phyloP scores from a whole-genome alignment of 53 echinoderm and acorn worm species.

The Apostichopus leukothele region DNA sequence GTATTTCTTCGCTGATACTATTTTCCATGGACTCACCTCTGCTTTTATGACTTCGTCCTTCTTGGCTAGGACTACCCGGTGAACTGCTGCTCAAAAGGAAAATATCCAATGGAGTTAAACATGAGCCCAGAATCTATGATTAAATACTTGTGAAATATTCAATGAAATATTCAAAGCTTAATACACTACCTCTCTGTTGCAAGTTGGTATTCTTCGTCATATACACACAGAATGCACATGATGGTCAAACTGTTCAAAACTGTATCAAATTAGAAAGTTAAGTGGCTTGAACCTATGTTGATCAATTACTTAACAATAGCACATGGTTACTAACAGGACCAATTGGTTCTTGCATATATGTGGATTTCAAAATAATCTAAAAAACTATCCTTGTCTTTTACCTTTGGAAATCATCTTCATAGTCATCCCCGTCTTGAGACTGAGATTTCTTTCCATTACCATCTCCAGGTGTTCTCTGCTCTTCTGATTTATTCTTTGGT shows the following conservation, averaged over 20 bases:
- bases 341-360: not conserved
- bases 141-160: too few species aligned
- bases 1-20: conserved; percentile 92
- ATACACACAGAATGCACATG: not conserved
- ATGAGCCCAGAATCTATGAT: not conserved
- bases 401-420: conserved; percentile 99
- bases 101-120: not conserved
- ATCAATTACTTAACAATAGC: not conserved
- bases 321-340: not conserved
- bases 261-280: not conserved
- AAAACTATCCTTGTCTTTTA: conserved; percentile 26
- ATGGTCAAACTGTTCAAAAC: not conserved
- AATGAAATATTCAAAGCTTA: not conserved
- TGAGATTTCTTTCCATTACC: conserved; percentile 38
- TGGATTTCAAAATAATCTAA: too few species aligned
- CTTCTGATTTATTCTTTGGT: conserved; percentile 12
- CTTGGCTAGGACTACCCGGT: conserved; percentile 79
- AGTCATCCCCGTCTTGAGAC: conserved; percentile 68
- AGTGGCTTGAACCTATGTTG: not conserved
- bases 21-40: conserved; percentile 42
- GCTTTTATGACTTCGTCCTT: conserved; percentile 66
- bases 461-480: conserved; percentile 36
- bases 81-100: conserved; percentile 56
- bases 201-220: not conserved
- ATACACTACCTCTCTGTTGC: not conserved